phyloP scores from a whole-genome alignment of 2,113 vertebrate genomes.

The human (Homo sapiens) region DNA sequence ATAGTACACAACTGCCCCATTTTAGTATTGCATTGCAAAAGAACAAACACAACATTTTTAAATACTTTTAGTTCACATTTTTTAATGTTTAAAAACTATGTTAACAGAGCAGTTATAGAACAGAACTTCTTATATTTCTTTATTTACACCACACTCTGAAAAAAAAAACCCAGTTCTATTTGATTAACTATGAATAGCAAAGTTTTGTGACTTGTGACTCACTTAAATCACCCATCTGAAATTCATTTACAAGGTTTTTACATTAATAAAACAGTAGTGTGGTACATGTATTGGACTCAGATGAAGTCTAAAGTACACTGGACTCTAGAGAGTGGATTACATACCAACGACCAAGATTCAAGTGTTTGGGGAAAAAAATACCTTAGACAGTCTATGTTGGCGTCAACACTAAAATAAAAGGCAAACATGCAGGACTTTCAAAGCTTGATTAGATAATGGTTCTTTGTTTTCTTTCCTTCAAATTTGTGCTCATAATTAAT shows the following conservation, averaged over 20 bases:
- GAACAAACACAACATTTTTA: conserved; percentile 48
- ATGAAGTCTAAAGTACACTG: conserved; percentile 74
- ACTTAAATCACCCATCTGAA: conserved; percentile 76
- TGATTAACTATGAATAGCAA: conserved; percentile 81
- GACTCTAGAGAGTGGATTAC: conserved; percentile 39
- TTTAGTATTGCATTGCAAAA: not conserved
- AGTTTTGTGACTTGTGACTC: conserved; percentile 69
- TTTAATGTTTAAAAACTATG: conserved; percentile 85
- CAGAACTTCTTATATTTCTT: conserved; percentile 76
- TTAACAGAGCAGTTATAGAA: conserved; percentile 79
- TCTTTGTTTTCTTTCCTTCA: conserved; percentile 5
- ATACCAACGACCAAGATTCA: conserved; percentile 77
- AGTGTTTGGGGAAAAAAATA: conserved; percentile 71
- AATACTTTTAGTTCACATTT: conserved; percentile 76
- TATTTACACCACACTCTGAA: conserved; percentile 82
- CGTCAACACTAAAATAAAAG: conserved; percentile 74
- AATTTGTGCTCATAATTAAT: conserved; percentile 78
- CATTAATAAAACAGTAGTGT: conserved; percentile 71
- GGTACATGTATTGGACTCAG: conserved; percentile 57
- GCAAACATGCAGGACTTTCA: conserved; percentile 70
- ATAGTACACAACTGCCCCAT: too few relatives aligned
- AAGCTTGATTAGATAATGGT: conserved; percentile 65
- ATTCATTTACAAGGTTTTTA: conserved; percentile 67
- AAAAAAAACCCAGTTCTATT: conserved; percentile 69
- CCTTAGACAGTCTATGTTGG: conserved; percentile 71